These are phyloP conservation scores for Ecliptopera silaceata DNA, from an alignment of 2,888 invertebrate genomes.

Conservation along the genomic window DNA sequence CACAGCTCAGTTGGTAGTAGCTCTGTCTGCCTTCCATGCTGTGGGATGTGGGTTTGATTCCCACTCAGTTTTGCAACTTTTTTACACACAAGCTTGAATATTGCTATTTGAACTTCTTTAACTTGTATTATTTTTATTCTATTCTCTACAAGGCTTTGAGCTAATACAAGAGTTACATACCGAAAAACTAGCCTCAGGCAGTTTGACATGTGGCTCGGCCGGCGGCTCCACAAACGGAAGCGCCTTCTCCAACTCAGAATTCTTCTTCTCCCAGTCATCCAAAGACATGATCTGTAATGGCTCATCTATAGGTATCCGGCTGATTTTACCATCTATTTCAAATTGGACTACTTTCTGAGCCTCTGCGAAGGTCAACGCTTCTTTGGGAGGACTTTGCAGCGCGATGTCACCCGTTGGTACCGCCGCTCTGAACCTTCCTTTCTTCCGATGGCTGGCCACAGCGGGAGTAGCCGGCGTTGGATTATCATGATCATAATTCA, in stretches of 20 bases:
- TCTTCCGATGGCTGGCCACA: constrained; percentile 85
- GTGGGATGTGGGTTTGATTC: no score
- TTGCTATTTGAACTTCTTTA: no score
- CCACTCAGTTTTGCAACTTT: no score
- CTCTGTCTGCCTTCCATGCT: no score
- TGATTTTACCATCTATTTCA: constrained; percentile 91
- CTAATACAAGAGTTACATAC: constrained; percentile 45
- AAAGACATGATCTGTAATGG: constrained; percentile 87
- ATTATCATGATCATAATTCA: constrained; percentile 93
- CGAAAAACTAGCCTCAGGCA: constrained; percentile 76
- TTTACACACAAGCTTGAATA: no score
- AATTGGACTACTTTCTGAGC: constrained; percentile 93
- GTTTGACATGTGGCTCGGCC: constrained; percentile 71
- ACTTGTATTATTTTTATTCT: no score
- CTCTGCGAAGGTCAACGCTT: constrained; percentile 91
- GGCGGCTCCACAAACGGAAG: constrained; percentile 69
- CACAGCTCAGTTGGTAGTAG: no score
- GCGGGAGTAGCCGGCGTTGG: constrained; percentile 86
- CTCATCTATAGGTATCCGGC: constrained; percentile 85
- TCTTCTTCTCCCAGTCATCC: constrained; percentile 85
- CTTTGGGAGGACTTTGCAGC: constrained; percentile 82
- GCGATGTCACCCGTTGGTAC: constrained; percentile 83
- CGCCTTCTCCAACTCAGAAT: constrained; percentile 72
- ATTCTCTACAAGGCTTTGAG: no score
- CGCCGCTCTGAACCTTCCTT: constrained; percentile 82